Evolutionary conservation across 2,797 vertebrate genomes (phyloP), one percentile per base, ranked within the genome.

Genomic region (Micromesistius poutassou): DNA sequence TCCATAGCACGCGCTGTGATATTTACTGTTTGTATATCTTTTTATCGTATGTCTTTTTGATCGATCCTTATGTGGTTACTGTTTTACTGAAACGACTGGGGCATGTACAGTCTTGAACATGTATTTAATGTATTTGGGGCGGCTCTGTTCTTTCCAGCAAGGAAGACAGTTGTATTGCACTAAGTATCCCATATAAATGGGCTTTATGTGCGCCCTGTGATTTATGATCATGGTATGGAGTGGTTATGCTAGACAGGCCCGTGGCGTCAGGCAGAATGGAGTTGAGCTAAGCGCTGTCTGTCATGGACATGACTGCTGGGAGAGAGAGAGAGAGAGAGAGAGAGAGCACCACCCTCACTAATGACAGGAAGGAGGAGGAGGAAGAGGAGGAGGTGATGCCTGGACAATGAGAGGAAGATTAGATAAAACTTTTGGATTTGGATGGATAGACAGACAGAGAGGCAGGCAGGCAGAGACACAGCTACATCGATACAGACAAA

Each of bases 231-330:
- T 30, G n/a, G n/a, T 30, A 30, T 68, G 55, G 50, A 16, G 14
- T 55, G 50, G 50, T 22, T 8, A 66, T 2, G 16, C n/a, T 22
- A 66, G 55, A 85, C 86, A 90, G 91, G 89, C 88, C 84, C 82
- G 86, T 90, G 92, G 89, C 89, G 88, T 88, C 89, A 87, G 83
- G 50, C 79, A 80, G 83, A 89, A 87, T 89, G 74, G 78, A 90
- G 87, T 90, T 90, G 87, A 88, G 86, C 87, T 89, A 87, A 90
- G 90, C 88, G 88, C 86, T 85, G 88, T 90, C 90, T 90, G 87
- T 77, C 81, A 30, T 14, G 80, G 78, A 76, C 77, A 77, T 82
- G 66, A 83, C 81, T 77, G 81, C 80, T 81, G 78, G 19, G 46
- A 19, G 2, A 46, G 40, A 46, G 40, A 42, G 40, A 46, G 40